Evolutionary conservation across 2,888 invertebrate species (phyloP), one percentile per base, ranked within the genome.

Genomic region (Amblyjoppa fuscipennis): DNA sequence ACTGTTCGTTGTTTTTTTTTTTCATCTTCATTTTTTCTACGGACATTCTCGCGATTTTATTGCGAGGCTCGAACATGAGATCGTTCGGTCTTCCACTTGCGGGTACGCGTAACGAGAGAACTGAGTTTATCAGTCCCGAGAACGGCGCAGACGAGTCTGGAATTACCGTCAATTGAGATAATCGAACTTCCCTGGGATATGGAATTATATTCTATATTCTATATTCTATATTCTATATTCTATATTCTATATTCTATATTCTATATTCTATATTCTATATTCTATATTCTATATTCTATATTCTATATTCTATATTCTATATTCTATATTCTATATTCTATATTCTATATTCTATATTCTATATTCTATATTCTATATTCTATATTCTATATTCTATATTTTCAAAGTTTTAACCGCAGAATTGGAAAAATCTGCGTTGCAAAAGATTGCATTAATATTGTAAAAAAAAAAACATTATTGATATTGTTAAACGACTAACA

Each of bases 41-140:
- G 49, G 76, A 74, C 59, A 83, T 77, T 28, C 38, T 25, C 74
- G 64, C 56, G 31, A 25, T 69, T 77, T 82, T 82, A 76, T 70
- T 74, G 71, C 64, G 34, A 25, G 28, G 56, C 68, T 20, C 75
- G 9, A 45, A 28, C 68, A 16, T 64, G 9, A 45, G 9, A 45
- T 25, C 73, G 68, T 49, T 73, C 59, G 78, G 31, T 53, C 71
- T 56, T 70, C 20, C 49, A 31, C 61, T 64, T 13, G 34, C 6
- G 3, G 31, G 59, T 56, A 9, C 28, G 13, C 28, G 59, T 64
- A 61, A 64, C 51, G 31, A 31, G 16, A 31, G 45, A 28, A 31
- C 53, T 1, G 31, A 20, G 13, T n/a, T 31, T 73, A 59, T 73
- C 61, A 31, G 7, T 64, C 16, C 34, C 64, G 56, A 59, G 59